Percentiles rank a stretch among this genome's conserved stretches.
These are phyloP conservation scores for Exocentrus adspersus DNA, from an alignment of 2,888 invertebrate genomes.

Conservation along the genomic window DNA sequence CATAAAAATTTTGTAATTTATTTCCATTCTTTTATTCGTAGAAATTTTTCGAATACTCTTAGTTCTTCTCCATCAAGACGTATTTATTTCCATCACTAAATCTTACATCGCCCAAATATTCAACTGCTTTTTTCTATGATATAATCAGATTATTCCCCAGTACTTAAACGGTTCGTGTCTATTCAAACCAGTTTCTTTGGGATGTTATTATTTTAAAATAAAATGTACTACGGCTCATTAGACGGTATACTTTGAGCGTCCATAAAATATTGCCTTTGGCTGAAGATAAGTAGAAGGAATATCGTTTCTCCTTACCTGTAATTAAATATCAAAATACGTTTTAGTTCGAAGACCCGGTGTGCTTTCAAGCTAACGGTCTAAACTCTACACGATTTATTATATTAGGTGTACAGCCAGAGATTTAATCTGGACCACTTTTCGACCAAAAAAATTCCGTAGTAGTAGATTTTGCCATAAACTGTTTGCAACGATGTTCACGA, in stretches of 20 bases:
- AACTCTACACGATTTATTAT: not conserved
- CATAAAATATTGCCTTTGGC: slow-evolving; percentile 39
- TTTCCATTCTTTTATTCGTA: too few species aligned
- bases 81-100: too few species aligned
- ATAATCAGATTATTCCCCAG: slow-evolving; percentile 48
- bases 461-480: too few species aligned
- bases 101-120: slow-evolving; percentile 48
- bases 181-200: slow-evolving; percentile 49
- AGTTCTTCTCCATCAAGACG: too few species aligned
- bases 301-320: slow-evolving; percentile 37
- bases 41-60: too few species aligned
- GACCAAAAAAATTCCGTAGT: too few species aligned
- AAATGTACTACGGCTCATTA: slow-evolving; percentile 45
- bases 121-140: slow-evolving; percentile 38
- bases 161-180: slow-evolving; percentile 43
- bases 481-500: too few species aligned
- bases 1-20: too few species aligned
- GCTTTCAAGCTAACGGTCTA: not conserved
- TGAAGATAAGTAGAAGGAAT: slow-evolving; percentile 35
- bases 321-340: slow-evolving; percentile 34
- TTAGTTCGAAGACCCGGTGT: not conserved
- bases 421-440: not conserved
- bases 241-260: slow-evolving; percentile 45
- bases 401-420: too few species aligned
- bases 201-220: slow-evolving; percentile 46